phyloP scores from a whole-genome alignment of 2,113 vertebrate species.

The Craseonycteris thonglongyai region DNA sequence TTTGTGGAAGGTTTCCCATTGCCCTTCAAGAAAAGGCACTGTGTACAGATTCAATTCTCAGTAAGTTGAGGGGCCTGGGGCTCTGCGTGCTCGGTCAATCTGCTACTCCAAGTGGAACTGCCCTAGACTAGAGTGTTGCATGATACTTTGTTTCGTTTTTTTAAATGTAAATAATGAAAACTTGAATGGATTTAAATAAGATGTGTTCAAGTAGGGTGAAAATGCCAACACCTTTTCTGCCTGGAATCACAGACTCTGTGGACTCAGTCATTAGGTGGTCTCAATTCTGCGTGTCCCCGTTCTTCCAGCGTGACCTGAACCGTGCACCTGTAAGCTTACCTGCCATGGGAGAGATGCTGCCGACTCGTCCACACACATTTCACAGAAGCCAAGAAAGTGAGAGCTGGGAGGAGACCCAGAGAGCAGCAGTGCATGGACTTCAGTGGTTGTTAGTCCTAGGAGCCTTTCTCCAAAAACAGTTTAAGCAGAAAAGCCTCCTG shows the following conservation, averaged over 20 bases:
- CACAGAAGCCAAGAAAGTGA: background rate
- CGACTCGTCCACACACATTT: background rate
- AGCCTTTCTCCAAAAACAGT: background rate
- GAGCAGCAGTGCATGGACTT: background rate
- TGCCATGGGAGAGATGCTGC: rapidly evolving
- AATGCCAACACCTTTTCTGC: background rate
- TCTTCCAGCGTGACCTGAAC: background rate
- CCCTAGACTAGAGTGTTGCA: background rate
- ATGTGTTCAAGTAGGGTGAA: background rate
- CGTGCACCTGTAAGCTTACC: background rate
- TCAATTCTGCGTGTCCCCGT: background rate
- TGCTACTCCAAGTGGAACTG: background rate
- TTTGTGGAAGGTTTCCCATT: constrained; percentile 13
- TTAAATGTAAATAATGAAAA: background rate
- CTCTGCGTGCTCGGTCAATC: rapidly evolving
- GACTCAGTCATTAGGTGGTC: background rate
- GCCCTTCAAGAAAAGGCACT: constrained; percentile 49
- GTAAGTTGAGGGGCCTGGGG: constrained; percentile 49
- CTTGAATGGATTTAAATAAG: background rate
- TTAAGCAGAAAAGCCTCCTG: background rate
- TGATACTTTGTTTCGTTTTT: background rate
- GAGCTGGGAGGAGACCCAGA: background rate
- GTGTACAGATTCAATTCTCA: constrained; percentile 33
- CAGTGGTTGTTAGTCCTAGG: background rate
- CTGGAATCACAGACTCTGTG: background rate